Base-by-base conservation (phyloP, 2,797 vertebrate genomes). In the Cynopterus sphinx region DNA sequence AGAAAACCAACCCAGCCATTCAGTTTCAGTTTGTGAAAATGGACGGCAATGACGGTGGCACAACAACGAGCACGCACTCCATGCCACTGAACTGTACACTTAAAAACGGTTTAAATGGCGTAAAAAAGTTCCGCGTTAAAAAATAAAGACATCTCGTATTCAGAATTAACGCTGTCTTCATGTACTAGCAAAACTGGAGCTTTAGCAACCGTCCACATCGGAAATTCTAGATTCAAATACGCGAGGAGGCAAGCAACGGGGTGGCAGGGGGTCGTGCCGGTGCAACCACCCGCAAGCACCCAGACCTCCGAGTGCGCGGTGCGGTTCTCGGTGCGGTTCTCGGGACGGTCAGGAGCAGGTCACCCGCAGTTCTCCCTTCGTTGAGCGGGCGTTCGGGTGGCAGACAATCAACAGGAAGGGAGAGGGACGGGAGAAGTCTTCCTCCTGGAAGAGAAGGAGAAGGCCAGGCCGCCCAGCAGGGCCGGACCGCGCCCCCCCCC, bases 211-310 rank as follows among this genome's bases (percentile, higher is more conserved):
- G 22, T 59, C 73, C 55, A 73, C 57, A 75, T 81, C 57, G 71
- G 55, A 95, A 87, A 68, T 28, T 87, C 33, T 16, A 33, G 57
- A 24, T 59, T 95, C 61, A 70, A 13, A 24, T 4, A 11, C 1
- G 9, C 24, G 26, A 51, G 24, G n/a, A 22, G 41, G n/a, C 39
- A 9, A 7, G 39, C 26, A 39, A 16, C 0, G 0, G 1, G 4
- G 28, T 43, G 46, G 77, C 74, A 22, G 33, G 15, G 73, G 65
- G 53, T 51, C 1, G 5, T 0, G 61, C 75, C 89, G 55, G 3
- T 6, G 33, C 67, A 36, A 70, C 31, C 67, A 43, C n/a, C 65
- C 10, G 2, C 55, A 43, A 57, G 24, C 19, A 57, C 31, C 41
- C 67, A 71, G 73, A 70, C 41, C 78, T 41, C 5, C 33, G 21